phyloP scores from a whole-genome alignment of 2,888 invertebrate species.

The Ectemnius lituratus region DNA sequence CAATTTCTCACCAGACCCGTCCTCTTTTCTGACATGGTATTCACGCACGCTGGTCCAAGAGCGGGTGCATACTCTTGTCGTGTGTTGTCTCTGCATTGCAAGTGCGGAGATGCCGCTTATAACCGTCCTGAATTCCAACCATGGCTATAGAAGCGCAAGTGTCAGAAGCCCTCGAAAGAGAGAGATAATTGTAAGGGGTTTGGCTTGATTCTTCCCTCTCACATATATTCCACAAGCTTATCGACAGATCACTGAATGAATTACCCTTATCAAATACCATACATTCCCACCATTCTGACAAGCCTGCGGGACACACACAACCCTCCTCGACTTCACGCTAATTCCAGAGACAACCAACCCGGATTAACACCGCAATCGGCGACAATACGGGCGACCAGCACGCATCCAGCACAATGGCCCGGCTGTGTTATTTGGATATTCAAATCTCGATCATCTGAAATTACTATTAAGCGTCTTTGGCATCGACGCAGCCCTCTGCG shows the following conservation, averaged over 20 bases:
- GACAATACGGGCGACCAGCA: too few species aligned
- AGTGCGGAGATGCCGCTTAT: not conserved
- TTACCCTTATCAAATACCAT: not conserved
- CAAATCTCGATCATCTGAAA: conserved; percentile 5
- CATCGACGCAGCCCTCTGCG: not conserved
- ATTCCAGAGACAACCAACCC: not conserved
- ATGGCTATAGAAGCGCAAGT: conserved; percentile 2
- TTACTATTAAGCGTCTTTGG: conserved; percentile 5
- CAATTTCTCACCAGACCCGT: not conserved
- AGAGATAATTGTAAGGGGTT: conserved; percentile 3
- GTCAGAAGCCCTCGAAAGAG: conserved; percentile 4
- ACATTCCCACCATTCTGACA: not conserved
- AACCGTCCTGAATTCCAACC: conserved; percentile 15
- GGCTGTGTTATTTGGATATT: not conserved
- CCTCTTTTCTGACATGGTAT: not conserved
- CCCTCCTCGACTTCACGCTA: not conserved
- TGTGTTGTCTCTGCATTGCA: too few species aligned
- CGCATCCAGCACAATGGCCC: not conserved
- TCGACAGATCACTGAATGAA: not conserved
- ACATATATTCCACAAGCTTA: not conserved
- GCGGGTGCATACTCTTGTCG: too few species aligned
- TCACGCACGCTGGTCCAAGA: too few species aligned
- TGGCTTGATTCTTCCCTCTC: too few species aligned
- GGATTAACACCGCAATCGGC: too few species aligned
- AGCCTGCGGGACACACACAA: not conserved